Evolutionary conservation across 1,140 invertebrate species (phyloP).

Genomic region (Linepithema humile): DNA sequence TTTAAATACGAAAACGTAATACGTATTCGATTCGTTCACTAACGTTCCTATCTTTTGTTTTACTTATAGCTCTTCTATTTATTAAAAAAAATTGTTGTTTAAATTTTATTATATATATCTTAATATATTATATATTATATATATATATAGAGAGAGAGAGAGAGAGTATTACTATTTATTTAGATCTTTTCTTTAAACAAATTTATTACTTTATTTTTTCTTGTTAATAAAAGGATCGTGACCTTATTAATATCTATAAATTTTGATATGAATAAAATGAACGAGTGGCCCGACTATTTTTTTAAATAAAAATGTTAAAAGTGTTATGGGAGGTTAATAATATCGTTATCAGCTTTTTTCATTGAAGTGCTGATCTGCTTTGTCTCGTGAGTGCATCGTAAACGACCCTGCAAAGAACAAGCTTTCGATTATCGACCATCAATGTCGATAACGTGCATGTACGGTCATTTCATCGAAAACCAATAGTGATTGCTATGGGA

Average conservation of each 20-base stretch:
- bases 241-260: background rate
- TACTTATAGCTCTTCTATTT: no score
- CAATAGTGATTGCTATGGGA: conserved; percentile 19
- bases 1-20: no score
- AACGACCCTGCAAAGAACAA: conserved; percentile 7
- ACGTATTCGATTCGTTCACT: no score
- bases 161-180: no score
- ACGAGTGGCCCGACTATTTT: background rate
- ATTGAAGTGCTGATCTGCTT: conserved; percentile 8
- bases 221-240: background rate
- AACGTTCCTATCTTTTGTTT: no score
- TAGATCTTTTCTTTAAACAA: background rate
- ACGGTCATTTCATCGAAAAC: conserved; percentile 50
- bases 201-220: background rate
- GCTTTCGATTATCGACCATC: conserved; percentile 32
- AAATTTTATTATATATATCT: background rate
- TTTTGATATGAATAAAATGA: conserved; percentile 7
- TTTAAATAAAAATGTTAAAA: conserved; percentile 46
- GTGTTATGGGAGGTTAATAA: conserved; percentile 36
- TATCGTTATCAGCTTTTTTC: conserved; percentile 46
- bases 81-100: no score
- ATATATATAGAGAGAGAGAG: no score
- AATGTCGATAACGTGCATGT: background rate
- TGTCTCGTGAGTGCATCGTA: conserved; percentile 15
- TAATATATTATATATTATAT: background rate